Conservation (phyloP, 2,797 vertebrate species). For the Thaleichthys pacificus region DNA sequence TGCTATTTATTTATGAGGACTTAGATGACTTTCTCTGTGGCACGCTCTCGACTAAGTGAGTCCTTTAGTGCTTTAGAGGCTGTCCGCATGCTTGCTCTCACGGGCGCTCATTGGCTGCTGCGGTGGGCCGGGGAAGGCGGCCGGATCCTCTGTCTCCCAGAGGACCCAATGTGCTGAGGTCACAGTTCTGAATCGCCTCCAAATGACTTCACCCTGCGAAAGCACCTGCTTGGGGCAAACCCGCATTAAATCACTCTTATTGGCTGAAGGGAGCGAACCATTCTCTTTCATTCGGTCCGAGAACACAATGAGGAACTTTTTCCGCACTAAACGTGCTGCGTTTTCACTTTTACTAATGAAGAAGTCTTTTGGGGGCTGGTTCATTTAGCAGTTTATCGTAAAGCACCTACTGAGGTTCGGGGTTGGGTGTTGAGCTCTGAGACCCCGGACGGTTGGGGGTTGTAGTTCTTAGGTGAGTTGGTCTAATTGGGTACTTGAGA, state of each 20-base stretch:
- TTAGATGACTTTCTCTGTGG: slow-evolving; percentile 60
- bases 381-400: slow-evolving; percentile 38
- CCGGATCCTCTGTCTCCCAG: slow-evolving; percentile 70
- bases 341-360: slow-evolving; percentile 43
- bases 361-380: slow-evolving; percentile 35
- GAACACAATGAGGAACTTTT: not conserved
- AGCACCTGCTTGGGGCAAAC: slow-evolving; percentile 75
- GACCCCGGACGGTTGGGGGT: slow-evolving; percentile 21
- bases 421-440: slow-evolving; percentile 31
- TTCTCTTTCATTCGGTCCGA: slow-evolving; percentile 62
- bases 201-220: slow-evolving; percentile 76
- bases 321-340: slow-evolving; percentile 33
- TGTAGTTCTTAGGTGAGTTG: slow-evolving; percentile 44
- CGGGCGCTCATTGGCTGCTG: slow-evolving; percentile 59
- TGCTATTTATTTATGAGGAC: slow-evolving; percentile 47
- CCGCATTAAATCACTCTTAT: slow-evolving; percentile 70
- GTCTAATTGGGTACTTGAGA: slow-evolving; percentile 43
- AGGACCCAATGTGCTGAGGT: slow-evolving; percentile 76
- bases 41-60: slow-evolving; percentile 55
- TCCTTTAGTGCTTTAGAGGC: slow-evolving; percentile 65
- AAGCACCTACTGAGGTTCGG: slow-evolving; percentile 16
- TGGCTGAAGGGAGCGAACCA: slow-evolving; percentile 61
- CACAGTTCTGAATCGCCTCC: slow-evolving; percentile 76
- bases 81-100: slow-evolving; percentile 50
- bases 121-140: slow-evolving; percentile 62